A percentile compares a stretch with the other conserved stretches of the same genome.
These are phyloP conservation scores for Rhinopomastus cyanomelas DNA, from an alignment of 2,113 vertebrate species.

Conservation along the genomic window DNA sequence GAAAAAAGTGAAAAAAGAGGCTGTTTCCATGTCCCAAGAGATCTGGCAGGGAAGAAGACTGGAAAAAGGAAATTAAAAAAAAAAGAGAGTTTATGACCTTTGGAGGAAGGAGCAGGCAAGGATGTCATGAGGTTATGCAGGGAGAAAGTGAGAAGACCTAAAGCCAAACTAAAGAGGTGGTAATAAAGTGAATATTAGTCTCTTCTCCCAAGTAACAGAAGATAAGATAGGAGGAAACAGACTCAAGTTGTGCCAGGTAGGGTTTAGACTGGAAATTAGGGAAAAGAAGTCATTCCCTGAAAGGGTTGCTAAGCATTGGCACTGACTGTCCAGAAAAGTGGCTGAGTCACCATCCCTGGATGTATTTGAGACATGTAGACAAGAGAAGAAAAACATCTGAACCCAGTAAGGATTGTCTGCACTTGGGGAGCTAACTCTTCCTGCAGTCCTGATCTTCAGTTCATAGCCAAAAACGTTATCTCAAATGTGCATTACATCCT, in stretches of 20 bases:
- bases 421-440: neutral
- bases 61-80: too few species aligned
- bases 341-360: too few species aligned
- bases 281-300: too few species aligned
- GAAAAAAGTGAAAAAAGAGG: too few species aligned
- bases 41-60: neutral
- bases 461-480: neutral
- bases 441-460: neutral
- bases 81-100: neutral
- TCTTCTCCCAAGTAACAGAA: too few species aligned
- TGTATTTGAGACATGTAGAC: too few species aligned
- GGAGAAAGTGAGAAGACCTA: neutral
- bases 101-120: neutral
- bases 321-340: too few species aligned
- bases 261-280: too few species aligned
- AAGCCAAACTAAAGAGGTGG: neutral
- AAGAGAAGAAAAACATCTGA: neutral
- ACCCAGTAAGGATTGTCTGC: neutral
- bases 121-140: neutral
- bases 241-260: too few species aligned
- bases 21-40: neutral
- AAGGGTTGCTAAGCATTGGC: too few species aligned
- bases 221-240: too few species aligned
- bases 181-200: too few species aligned
- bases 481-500: neutral